Evolutionary conservation across 2,888 invertebrate genomes (phyloP).

Genomic region (Conops quadrifasciatus): DNA sequence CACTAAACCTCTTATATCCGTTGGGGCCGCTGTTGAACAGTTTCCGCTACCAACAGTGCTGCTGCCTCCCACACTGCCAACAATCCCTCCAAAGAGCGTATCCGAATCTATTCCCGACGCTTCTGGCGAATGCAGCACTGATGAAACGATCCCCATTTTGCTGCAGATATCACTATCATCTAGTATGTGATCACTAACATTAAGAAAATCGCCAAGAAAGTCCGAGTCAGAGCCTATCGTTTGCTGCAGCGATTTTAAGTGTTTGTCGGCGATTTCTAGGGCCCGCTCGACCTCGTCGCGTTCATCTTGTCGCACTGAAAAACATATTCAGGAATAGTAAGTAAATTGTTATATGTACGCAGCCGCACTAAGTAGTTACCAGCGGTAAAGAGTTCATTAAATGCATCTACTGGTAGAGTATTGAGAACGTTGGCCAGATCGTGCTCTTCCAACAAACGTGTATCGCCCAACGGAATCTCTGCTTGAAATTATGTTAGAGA

Average conservation of each 20-base stretch:
- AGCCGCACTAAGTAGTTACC: constrained; percentile 65
- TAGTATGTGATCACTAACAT: constrained; percentile 62
- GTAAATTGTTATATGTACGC: not conserved
- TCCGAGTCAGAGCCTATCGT: constrained; percentile 65
- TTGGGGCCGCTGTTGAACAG: constrained; percentile 42
- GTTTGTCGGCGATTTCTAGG: constrained; percentile 79
- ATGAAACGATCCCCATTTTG: constrained; percentile 49
- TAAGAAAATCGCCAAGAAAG: constrained; percentile 62
- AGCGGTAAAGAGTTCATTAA: constrained; percentile 81
- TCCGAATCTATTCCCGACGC: constrained; percentile 59
- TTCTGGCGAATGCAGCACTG: constrained; percentile 58
- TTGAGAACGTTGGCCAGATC: constrained; percentile 82
- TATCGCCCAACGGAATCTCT: constrained; percentile 68
- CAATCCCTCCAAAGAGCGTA: constrained; percentile 51
- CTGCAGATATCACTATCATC: constrained; percentile 57
- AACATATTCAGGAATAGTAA: not conserved
- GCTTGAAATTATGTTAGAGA: constrained; percentile 49
- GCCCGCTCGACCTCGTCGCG: constrained; percentile 89
- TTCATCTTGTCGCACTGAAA: constrained; percentile 73
- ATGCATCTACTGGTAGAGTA: constrained; percentile 82
- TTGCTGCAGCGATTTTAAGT: constrained; percentile 76
- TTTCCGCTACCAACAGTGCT: constrained; percentile 44
- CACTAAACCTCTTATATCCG: constrained; percentile 62
- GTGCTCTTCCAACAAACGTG: constrained; percentile 74
- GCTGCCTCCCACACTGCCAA: constrained; percentile 50